A percentile compares a stretch with the other conserved stretches of the same genome.
Conservation (phyloP, 1,140 invertebrate genomes). For the Ceratina australensis region DNA sequence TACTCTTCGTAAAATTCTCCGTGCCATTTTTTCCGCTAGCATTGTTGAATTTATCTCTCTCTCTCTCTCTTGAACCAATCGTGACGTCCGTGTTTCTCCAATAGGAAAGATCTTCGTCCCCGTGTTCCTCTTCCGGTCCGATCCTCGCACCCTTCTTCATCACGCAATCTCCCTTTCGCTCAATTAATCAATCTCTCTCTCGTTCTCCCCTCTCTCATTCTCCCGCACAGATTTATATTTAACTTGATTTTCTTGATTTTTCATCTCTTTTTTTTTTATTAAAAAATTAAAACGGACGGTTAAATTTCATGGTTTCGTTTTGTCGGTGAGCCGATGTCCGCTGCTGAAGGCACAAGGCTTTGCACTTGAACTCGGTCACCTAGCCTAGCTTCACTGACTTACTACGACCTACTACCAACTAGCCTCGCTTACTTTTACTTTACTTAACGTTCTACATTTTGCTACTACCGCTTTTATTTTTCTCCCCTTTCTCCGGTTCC, state of each 20-base stretch:
- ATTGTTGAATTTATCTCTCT: slow-evolving; percentile 22
- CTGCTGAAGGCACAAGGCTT: slow-evolving; percentile 80
- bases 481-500: slow-evolving; percentile 1
- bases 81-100: too few species aligned
- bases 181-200: slow-evolving; percentile 36
- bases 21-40: neutral
- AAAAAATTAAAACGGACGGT: slow-evolving; percentile 80
- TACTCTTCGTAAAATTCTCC: neutral
- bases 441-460: slow-evolving; percentile 47
- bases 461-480: slow-evolving; percentile 45
- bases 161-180: neutral
- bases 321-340: slow-evolving; percentile 79
- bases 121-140: slow-evolving; percentile 4
- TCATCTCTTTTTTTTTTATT: slow-evolving; percentile 70
- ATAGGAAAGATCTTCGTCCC: neutral
- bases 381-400: slow-evolving; percentile 75
- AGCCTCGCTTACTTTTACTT: slow-evolving; percentile 59
- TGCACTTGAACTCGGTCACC: slow-evolving; percentile 80
- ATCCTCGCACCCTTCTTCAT: neutral
- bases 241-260: slow-evolving; percentile 67
- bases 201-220: slow-evolving; percentile 17
- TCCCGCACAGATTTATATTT: slow-evolving; percentile 65
- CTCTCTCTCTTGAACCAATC: neutral
- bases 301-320: slow-evolving; percentile 75
- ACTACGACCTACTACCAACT: slow-evolving; percentile 70